These are phyloP conservation scores for Aldabrachelys gigantea DNA, from an alignment of 2,113 vertebrate species.

Conservation along the genomic window DNA sequence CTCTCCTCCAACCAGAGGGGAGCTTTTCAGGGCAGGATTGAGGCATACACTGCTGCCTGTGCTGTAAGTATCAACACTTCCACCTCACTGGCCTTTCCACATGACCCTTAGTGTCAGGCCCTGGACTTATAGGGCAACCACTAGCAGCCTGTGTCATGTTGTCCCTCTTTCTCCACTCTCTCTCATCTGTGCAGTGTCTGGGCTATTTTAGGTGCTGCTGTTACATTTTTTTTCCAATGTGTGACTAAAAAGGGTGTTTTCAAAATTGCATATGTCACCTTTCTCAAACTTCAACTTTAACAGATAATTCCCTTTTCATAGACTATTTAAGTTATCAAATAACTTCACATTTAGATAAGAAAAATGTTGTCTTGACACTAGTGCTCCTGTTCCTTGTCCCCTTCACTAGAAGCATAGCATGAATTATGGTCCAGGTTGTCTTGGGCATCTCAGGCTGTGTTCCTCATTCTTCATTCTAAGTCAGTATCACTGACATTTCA, in stretches of 20 bases:
- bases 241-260: not conserved
- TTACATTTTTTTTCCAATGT: not conserved
- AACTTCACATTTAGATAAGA: not conserved
- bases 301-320: not conserved
- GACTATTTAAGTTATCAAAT: not conserved
- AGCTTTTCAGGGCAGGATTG: not conserved
- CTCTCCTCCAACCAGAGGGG: not conserved
- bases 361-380: not conserved
- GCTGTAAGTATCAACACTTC: not conserved
- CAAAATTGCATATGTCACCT: not conserved
- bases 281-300: not conserved
- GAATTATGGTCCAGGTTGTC: not conserved
- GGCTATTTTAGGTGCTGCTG: not conserved
- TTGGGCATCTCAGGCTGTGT: not conserved
- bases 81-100: not conserved
- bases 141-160: not conserved
- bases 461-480: not conserved
- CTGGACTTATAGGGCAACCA: not conserved
- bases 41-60: not conserved
- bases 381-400: not conserved
- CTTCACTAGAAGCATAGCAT: not conserved
- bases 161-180: not conserved
- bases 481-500: not conserved
- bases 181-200: not conserved
- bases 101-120: not conserved